These are phyloP conservation scores for Aphidoletes aphidimyza DNA, from an alignment of 2,888 invertebrate species.

Conservation along the genomic window DNA sequence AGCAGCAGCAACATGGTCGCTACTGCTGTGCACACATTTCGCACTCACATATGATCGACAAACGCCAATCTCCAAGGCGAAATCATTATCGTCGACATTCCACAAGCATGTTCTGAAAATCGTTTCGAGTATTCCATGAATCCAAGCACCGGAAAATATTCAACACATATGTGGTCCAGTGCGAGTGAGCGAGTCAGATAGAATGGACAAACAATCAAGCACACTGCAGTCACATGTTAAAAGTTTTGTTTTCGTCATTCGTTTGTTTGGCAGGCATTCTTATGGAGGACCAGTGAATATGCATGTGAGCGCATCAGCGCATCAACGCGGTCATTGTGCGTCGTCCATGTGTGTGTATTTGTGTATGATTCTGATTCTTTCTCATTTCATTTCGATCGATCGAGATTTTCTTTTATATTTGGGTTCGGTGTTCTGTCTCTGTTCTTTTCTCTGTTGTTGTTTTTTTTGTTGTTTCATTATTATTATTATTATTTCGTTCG, in stretches of 20 bases:
- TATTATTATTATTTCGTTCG: no score
- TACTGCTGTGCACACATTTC: neutral
- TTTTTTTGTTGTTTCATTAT: neutral
- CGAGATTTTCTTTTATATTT: neutral
- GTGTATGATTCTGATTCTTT: constrained; percentile 2
- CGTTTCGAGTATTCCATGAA: constrained; percentile 11
- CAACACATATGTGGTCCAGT: neutral
- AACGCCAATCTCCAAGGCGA: neutral
- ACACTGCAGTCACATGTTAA: constrained; percentile 30
- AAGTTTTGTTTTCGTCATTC: constrained; percentile 17
- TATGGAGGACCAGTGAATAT: neutral
- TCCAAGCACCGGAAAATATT: constrained; percentile 41
- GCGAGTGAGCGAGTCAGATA: no score
- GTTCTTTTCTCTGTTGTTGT: neutral
- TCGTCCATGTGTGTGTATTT: neutral
- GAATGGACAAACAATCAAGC: no score
- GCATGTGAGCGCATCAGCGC: neutral
- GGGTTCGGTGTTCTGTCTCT: neutral
- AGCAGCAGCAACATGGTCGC: neutral
- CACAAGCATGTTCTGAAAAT: constrained; percentile 42
- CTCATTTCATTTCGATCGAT: constrained; percentile 27
- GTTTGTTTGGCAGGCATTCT: neutral
- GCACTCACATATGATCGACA: neutral
- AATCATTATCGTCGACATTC: constrained; percentile 44
- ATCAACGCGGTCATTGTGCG: no score